A percentile compares a stretch with the other conserved stretches of the same genome.
These are phyloP conservation scores for Atta cephalotes DNA, from an alignment of 1,140 invertebrate species.

Conservation along the genomic window DNA sequence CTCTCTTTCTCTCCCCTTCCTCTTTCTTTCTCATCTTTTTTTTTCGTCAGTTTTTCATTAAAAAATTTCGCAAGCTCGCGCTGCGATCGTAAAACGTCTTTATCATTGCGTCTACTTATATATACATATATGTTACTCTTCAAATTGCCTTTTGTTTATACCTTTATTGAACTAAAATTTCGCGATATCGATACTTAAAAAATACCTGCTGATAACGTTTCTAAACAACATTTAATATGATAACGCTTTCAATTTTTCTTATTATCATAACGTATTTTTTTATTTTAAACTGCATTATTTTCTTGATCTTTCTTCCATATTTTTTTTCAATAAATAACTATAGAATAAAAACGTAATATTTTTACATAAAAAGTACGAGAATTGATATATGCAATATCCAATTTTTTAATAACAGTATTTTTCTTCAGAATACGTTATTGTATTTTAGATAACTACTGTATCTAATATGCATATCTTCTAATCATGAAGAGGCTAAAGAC, in stretches of 20 bases:
- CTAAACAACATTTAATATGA: background rate
- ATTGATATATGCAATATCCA: background rate
- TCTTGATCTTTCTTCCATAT: background rate
- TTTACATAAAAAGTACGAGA: background rate
- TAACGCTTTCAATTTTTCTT: background rate
- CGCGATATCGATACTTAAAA: constrained; percentile 16
- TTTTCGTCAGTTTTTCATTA: constrained; percentile 26
- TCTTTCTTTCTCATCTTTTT: background rate
- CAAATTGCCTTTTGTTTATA: constrained; percentile 30
- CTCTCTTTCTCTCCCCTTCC: background rate
- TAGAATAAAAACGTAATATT: background rate
- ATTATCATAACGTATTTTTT: background rate
- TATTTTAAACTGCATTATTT: background rate
- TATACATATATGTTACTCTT: background rate
- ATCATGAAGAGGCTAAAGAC: constrained; percentile 34
- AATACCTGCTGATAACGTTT: constrained; percentile 5
- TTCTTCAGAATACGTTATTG: background rate
- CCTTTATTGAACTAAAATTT: constrained; percentile 15
- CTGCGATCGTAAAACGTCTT: constrained; percentile 43
- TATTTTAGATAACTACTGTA: background rate
- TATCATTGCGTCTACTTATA: constrained; percentile 9
- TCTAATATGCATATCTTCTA: constrained; percentile 26
- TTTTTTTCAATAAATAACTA: background rate
- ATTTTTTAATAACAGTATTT: background rate
- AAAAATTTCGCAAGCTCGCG: constrained; percentile 43